Conservation (phyloP, 2,113 vertebrate species). For the Myotis lucifugus region DNA sequence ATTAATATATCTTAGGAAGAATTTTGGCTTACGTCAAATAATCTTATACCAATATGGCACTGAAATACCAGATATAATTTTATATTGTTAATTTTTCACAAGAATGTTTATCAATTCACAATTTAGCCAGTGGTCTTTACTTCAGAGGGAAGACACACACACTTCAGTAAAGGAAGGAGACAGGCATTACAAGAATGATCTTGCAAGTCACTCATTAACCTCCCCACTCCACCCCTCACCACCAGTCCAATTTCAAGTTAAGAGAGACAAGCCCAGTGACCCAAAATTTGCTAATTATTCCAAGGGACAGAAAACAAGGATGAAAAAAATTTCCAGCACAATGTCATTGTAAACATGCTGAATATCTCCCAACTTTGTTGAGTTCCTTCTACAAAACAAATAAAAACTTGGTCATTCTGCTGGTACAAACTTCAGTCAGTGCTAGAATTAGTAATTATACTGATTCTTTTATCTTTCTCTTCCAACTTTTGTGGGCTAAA, state of each 20-base stretch:
- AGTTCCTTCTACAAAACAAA: background rate
- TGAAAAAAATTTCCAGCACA: background rate
- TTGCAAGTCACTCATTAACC: background rate
- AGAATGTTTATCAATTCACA: background rate
- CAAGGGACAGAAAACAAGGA: background rate
- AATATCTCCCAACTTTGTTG: background rate
- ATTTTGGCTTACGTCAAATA: background rate
- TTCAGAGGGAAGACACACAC: background rate
- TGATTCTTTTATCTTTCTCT: background rate
- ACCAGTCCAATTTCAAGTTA: background rate
- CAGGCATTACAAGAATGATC: background rate
- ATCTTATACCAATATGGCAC: background rate
- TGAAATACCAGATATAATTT: background rate
- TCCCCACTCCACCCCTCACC: fast-evolving
- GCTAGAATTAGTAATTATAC: background rate
- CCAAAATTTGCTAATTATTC: background rate
- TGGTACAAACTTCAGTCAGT: slow-evolving; percentile 11
- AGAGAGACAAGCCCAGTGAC: background rate
- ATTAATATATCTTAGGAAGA: background rate
- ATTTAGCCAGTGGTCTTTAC: background rate
- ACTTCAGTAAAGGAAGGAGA: background rate
- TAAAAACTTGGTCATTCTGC: background rate
- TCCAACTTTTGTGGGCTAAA: background rate
- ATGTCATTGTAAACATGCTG: background rate
- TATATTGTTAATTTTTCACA: background rate